These are phyloP conservation scores for Pandemis corylana DNA, from an alignment of 2,888 invertebrate genomes.

Conservation along the genomic window DNA sequence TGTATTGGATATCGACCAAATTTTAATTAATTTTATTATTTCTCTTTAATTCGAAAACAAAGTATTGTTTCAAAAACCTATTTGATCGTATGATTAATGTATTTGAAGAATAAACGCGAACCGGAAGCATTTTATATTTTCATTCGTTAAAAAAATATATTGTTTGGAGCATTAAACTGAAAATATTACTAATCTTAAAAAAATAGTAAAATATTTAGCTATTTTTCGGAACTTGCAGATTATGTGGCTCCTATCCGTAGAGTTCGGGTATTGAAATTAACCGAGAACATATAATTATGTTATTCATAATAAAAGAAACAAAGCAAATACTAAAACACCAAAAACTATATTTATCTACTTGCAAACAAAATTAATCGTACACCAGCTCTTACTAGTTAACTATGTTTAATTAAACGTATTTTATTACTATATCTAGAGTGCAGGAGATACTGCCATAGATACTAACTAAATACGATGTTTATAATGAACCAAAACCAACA, in stretches of 20 bases:
- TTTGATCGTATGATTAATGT: neutral
- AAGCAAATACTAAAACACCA: neutral
- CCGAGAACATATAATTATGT: conserved; percentile 12
- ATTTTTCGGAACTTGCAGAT: conserved; percentile 3
- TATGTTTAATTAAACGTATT: neutral
- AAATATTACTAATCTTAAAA: neutral
- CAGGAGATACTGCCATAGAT: neutral
- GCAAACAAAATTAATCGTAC: neutral
- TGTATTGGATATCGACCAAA: neutral
- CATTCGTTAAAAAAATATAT: neutral
- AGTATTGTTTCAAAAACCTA: neutral
- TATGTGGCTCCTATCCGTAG: neutral
- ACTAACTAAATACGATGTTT: conserved; percentile 2
- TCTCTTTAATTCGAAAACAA: neutral
- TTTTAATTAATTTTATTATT: neutral
- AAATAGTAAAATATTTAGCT: neutral
- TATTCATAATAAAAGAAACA: neutral
- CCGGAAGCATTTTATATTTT: neutral
- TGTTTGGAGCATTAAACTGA: neutral
- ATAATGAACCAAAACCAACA: neutral
- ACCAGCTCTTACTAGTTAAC: neutral
- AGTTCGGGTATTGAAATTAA: conserved; percentile 28
- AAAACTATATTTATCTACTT: neutral
- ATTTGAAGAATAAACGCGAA: neutral
- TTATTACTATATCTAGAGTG: neutral